Base-by-base conservation (phyloP, 2,888 invertebrate genomes). In the Petrolisthes manimaculis region DNA sequence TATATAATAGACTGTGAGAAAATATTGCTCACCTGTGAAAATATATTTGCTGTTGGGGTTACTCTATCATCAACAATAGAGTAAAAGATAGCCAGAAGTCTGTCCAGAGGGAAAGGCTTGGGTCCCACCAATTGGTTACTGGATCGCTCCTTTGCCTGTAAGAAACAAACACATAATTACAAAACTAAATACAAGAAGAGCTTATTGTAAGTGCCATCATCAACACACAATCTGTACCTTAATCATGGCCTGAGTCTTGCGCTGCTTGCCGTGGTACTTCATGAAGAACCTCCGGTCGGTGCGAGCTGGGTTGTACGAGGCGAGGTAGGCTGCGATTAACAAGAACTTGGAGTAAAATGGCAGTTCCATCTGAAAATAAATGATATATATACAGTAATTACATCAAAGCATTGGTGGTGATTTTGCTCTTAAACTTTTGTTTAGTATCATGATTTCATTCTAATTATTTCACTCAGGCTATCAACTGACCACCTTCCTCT, bases 261-360 rank as follows among this genome's bases (percentile, higher is more conserved):
- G 85, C 75, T 91, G 91, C 77, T 91, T 91, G 56, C 91, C 91
- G 55, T 91, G 91, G 67, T 90, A 88, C 79, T 97, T 97, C 93
- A 97, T 95, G 93, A 97, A 98, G 78, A 98, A 94, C 21, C 91
- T 74, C 18, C 86, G 84, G 92, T 98, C 98, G 91, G 96, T 96
- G 92, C 96, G 97, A 0, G 96, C 95, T 1, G 98, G 97, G 93
- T 98, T 98, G 93, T 98, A 97, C 61, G 98, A 98, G 0, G 98
- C 98, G 89, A 98, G 94, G 93, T 97, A 98, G 0, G 97, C 96
- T 8, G 98, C 97, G 54, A 98, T 96, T 4, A 98, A 94, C 67
- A 98, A 94, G 93, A 95, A 98, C 93, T 98, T 98, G 0, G 97
- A 96, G 93, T 97, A 98, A 92, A 95, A 97, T 0, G 98, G 98